A percentile compares a stretch with the other conserved stretches of the same genome.
phyloP scores from a whole-genome alignment of 2,888 invertebrate genomes.

The Nemotelus nigrinus region DNA sequence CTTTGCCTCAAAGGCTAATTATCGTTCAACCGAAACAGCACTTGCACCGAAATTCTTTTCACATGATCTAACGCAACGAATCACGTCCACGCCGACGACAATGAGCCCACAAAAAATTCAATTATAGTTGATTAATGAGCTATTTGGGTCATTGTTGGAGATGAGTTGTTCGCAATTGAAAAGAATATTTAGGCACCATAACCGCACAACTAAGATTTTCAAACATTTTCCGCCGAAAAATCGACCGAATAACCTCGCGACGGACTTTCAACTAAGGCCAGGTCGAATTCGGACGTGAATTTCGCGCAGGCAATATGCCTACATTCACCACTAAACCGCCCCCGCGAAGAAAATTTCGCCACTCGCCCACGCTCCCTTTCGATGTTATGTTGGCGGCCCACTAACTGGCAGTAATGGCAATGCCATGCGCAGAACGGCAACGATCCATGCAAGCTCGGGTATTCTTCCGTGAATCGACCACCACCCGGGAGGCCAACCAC shows the following conservation, averaged over 20 bases:
- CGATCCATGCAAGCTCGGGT: not conserved
- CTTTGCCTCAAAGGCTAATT: not conserved
- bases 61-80: not conserved
- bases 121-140: conserved; percentile 22
- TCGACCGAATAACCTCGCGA: conserved; percentile 48
- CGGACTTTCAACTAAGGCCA: conserved; percentile 46
- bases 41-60: conserved; percentile 5
- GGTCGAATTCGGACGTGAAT: conserved; percentile 43
- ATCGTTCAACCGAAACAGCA: conserved; percentile 12
- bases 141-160: conserved; percentile 31
- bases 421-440: conserved; percentile 37
- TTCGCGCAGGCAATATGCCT: conserved; percentile 38
- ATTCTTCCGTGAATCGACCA: not conserved
- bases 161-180: conserved; percentile 19
- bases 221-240: not conserved
- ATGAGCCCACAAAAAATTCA: conserved; percentile 18
- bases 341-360: not conserved
- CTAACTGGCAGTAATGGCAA: conserved; percentile 13
- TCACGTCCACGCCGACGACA: not conserved
- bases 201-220: not conserved
- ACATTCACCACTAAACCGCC: conserved; percentile 23
- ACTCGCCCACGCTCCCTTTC: not conserved
- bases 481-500: not conserved
- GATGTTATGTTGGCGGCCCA: not conserved
- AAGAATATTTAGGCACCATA: not conserved